Evolutionary conservation across 2,113 vertebrate genomes (phyloP).

Genomic region (Paramisgurnus dabryanus): DNA sequence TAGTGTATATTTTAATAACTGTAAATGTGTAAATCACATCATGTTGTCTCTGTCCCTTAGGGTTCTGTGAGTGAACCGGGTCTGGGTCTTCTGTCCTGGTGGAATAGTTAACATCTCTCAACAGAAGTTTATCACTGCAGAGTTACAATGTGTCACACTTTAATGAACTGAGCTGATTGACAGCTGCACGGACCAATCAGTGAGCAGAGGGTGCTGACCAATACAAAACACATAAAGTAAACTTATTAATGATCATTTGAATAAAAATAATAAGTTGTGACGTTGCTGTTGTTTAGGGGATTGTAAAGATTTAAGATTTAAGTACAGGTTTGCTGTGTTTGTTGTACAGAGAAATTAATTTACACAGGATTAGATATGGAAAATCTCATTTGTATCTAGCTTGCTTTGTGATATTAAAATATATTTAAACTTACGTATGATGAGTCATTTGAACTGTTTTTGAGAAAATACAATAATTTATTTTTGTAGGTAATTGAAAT

Average conservation of each 20-base stretch:
- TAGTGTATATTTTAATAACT: too few species aligned
- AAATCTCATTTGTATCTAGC: neutral
- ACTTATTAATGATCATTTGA: neutral
- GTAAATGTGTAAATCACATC: neutral
- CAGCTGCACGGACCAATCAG: neutral
- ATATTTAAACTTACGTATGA: too few species aligned
- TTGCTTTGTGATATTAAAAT: too few species aligned
- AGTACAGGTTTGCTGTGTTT: neutral
- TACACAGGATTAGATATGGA: neutral
- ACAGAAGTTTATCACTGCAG: too few species aligned
- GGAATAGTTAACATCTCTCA: constrained; percentile 69
- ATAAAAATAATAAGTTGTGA: neutral
- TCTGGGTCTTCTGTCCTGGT: constrained; percentile 78
- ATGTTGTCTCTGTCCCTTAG: constrained; percentile 52
- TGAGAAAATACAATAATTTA: too few species aligned
- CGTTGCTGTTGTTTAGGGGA: neutral
- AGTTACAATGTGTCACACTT: neutral
- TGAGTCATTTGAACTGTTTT: too few species aligned
- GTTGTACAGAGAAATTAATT: neutral
- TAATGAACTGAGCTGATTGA: neutral
- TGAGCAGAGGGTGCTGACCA: neutral
- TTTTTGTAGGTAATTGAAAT: too few species aligned
- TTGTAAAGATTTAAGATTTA: neutral
- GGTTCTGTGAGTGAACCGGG: constrained; percentile 77
- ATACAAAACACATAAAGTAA: neutral